Evolutionary conservation across 2,888 invertebrate genomes (phyloP), one percentile per base, ranked within the genome.

Genomic region (Ophion costatus): DNA sequence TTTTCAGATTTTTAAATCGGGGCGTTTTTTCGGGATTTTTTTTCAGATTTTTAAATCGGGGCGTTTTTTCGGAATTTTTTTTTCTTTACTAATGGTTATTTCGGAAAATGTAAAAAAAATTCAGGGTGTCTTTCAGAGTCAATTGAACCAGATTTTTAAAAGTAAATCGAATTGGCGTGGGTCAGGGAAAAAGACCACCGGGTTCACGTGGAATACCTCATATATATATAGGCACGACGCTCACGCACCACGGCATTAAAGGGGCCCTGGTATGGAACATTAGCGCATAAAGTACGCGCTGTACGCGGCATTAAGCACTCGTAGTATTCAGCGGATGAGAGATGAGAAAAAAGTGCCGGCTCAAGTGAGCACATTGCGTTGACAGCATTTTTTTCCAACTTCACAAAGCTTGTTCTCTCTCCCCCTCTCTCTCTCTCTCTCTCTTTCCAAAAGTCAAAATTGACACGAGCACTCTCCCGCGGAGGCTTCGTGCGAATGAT

Each of bases 231-330:
- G 51, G 22, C 29, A 38, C 42, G 57, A 64, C 38, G 73, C 71
- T 45, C 71, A 75, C 70, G 78, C 69, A 78, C 51, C 51, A 17
- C 33, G 67, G 73, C 79, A 80, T 75, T 56, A 79, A n/a, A 61
- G 63, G 69, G 51, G 29, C 42, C 59, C 70, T 22, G 64, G 51
- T 51, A 51, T 20, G 57, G 64, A 42, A 74, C 69, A 57, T 64
- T 24, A 59, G 7, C 64, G 64, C 57, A 77, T 86, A 82, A 82
- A 59, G 75, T 79, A 51, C 51, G 42, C 38, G 33, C 45, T 20
- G 24, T 82, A 14, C 57, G 80, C 45, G 24, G 22, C 45, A 57
- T 64, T 7, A 38, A 63, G 59, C 11, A 74, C 51, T 45, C 17
- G 24, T 38, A 9, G 1, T 9, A 29, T 22, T 29, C 10, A 61